Percentiles rank a stretch among this genome's conserved stretches.
phyloP scores from a whole-genome alignment of 2,113 vertebrate species.

The Puntigrus tetrazona region DNA sequence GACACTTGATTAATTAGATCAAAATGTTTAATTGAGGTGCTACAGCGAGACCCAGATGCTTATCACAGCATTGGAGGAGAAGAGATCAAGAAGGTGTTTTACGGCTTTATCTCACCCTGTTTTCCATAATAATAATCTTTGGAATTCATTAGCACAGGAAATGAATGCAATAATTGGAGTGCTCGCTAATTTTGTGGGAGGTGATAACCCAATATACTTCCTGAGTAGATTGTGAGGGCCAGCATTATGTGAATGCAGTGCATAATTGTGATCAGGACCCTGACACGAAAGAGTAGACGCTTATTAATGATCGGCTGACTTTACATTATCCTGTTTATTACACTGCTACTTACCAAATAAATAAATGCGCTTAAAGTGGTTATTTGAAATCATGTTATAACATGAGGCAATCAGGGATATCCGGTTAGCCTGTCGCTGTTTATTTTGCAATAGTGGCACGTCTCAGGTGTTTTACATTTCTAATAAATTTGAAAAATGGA shows the following conservation, averaged over 20 bases:
- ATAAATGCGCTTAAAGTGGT: not conserved
- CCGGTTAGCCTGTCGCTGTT: too few species aligned
- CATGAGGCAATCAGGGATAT: too few species aligned
- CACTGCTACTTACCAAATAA: not conserved
- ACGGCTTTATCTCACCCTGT: constrained; percentile 31
- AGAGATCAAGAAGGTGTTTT: constrained; percentile 28
- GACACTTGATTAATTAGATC: constrained; percentile 58
- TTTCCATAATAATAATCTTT: constrained; percentile 38
- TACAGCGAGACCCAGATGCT: constrained; percentile 43
- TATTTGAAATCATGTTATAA: too few species aligned
- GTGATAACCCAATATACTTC: constrained; percentile 18
- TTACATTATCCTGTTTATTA: not conserved
- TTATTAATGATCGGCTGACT: not conserved
- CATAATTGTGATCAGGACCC: not conserved
- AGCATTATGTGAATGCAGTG: not conserved
- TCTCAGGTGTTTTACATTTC: not conserved
- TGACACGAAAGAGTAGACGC: not conserved
- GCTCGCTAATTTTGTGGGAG: constrained; percentile 30
- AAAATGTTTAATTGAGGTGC: constrained; percentile 65
- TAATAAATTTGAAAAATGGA: not conserved
- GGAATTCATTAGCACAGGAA: constrained; percentile 40
- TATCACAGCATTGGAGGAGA: constrained; percentile 25
- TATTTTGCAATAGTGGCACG: not conserved
- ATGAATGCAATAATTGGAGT: constrained; percentile 31
- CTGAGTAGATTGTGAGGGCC: not conserved